Evolutionary conservation across 2,888 invertebrate genomes (phyloP).

Genomic region (Ormyrus labotus): DNA sequence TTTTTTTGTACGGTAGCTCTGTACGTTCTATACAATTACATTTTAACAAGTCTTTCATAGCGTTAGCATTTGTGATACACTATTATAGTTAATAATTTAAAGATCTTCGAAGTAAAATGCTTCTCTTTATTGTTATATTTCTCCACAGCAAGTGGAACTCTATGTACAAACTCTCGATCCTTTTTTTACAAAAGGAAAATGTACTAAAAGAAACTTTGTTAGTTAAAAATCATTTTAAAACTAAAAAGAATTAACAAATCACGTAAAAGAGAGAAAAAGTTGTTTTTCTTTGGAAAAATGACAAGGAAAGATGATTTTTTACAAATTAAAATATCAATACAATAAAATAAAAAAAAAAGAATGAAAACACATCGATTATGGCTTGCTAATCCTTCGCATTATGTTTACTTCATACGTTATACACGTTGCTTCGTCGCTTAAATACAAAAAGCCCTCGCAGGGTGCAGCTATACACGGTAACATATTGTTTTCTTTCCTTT

Average conservation of each 20-base stretch:
- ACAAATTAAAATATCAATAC: constrained; percentile 45
- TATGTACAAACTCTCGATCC: constrained; percentile 54
- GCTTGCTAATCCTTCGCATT: constrained; percentile 68
- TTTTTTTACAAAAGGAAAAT: constrained; percentile 52
- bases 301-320: constrained; percentile 53
- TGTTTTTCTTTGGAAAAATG: constrained; percentile 56
- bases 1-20: constrained; percentile 54
- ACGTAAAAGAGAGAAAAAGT: constrained; percentile 39
- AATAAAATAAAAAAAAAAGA: constrained; percentile 45
- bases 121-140: constrained; percentile 42
- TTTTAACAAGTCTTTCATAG: constrained; percentile 58
- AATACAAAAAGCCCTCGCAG: constrained; percentile 69
- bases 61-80: constrained; percentile 58
- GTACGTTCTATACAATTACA: constrained; percentile 53
- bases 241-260: constrained; percentile 50
- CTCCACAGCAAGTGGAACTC: constrained; percentile 32
- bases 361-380: constrained; percentile 65
- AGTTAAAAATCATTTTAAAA: constrained; percentile 33
- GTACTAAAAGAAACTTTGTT: constrained; percentile 33
- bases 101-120: constrained; percentile 58
- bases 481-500: constrained; percentile 61
- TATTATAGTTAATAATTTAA: constrained; percentile 59
- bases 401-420: constrained; percentile 67
- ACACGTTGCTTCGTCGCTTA: constrained; percentile 67
- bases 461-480: constrained; percentile 72